Conservation (phyloP, 2,797 vertebrate species). For the Phalanger gymnotis region DNA sequence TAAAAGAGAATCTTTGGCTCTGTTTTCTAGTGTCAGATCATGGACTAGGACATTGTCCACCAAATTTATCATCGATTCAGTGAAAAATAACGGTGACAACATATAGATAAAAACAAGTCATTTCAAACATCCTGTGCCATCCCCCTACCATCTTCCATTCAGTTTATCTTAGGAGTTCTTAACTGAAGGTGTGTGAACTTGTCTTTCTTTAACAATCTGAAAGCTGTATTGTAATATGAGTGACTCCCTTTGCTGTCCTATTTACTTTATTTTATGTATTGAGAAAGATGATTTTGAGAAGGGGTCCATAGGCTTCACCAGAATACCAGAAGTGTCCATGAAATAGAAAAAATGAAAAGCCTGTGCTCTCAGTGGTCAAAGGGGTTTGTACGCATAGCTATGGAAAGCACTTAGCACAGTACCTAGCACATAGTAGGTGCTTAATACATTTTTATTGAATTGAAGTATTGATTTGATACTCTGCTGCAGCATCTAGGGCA, state of each 20-base stretch:
- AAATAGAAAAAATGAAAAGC: background rate
- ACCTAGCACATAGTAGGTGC: background rate
- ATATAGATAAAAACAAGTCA: background rate
- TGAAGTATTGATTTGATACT: background rate
- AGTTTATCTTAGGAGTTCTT: background rate
- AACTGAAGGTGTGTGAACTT: background rate
- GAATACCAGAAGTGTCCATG: background rate
- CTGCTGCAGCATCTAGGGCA: background rate
- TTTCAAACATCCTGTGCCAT: background rate
- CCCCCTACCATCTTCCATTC: background rate
- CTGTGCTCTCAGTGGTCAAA: background rate
- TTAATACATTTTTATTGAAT: background rate
- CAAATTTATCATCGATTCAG: constrained; percentile 33
- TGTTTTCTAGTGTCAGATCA: background rate
- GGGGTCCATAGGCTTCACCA: background rate
- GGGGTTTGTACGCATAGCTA: background rate
- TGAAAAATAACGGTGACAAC: background rate
- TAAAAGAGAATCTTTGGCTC: background rate
- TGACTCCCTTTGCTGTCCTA: background rate
- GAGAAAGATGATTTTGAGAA: background rate
- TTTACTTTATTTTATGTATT: background rate
- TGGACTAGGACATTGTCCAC: background rate
- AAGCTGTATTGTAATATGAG: background rate
- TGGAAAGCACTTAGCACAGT: background rate
- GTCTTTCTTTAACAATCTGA: background rate